A percentile compares a stretch with the other conserved stretches of the same genome.
These are phyloP conservation scores for Lottia scabra DNA, from an alignment of 2,888 invertebrate species.

Conservation along the genomic window DNA sequence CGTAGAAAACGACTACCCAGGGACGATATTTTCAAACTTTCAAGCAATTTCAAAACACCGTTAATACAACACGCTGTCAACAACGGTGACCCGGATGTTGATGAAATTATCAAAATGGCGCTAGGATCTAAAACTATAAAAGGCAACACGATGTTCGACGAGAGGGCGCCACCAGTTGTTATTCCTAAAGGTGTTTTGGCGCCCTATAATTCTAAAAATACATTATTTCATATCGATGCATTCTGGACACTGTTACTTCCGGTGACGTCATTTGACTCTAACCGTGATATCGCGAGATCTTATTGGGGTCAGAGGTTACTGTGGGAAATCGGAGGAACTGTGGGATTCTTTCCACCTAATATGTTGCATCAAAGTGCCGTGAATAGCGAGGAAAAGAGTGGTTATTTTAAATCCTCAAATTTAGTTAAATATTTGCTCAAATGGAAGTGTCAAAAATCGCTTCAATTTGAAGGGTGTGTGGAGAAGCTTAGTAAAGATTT, in stretches of 20 bases:
- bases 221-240: slow-evolving; percentile 44
- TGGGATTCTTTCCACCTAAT: slow-evolving; percentile 46
- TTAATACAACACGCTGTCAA: slow-evolving; percentile 53
- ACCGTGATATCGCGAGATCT: slow-evolving; percentile 52
- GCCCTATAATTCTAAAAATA: slow-evolving; percentile 58
- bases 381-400: slow-evolving; percentile 40
- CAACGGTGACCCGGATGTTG: slow-evolving; percentile 57
- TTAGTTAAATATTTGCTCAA: slow-evolving; percentile 30
- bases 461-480: slow-evolving; percentile 34
- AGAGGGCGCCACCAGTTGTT: slow-evolving; percentile 42
- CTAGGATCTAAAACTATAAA: slow-evolving; percentile 38
- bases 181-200: slow-evolving; percentile 42
- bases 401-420: slow-evolving; percentile 37
- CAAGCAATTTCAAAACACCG: slow-evolving; percentile 28
- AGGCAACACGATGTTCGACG: slow-evolving; percentile 42
- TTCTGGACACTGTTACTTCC: slow-evolving; percentile 54
- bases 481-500: slow-evolving; percentile 30
- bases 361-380: slow-evolving; percentile 38
- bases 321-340: slow-evolving; percentile 39
- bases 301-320: slow-evolving; percentile 53
- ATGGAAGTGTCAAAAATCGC: slow-evolving; percentile 37
- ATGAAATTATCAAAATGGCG: slow-evolving; percentile 44
- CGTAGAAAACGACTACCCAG: not conserved
- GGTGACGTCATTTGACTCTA: slow-evolving; percentile 40
- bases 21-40: slow-evolving; percentile 22